phyloP scores from a whole-genome alignment of 1,140 invertebrate species.

The Eupristina koningsbergeri region DNA sequence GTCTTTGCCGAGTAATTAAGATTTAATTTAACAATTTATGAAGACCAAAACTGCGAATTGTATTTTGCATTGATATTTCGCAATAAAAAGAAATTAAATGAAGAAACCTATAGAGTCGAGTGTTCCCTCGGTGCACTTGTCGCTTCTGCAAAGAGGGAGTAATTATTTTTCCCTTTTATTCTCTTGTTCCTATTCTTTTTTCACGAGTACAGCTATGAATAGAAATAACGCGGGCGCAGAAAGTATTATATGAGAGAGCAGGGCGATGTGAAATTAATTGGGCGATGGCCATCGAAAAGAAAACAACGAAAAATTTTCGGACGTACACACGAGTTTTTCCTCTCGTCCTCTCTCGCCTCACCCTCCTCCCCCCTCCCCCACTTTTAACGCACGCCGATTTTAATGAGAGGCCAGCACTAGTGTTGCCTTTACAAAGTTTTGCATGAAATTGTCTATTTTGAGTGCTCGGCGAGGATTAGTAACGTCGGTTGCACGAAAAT shows the following conservation, averaged over 20 bases:
- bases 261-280: conserved; percentile 24
- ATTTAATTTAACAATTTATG: background rate
- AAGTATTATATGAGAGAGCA: background rate
- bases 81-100: background rate
- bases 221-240: background rate
- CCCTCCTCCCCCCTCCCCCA: no score
- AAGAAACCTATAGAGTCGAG: background rate
- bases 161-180: conserved; percentile 2
- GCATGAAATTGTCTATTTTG: background rate
- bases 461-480: background rate
- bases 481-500: background rate
- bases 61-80: no score
- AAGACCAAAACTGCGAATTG: background rate
- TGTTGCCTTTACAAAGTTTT: conserved; percentile 10
- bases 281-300: conserved; percentile 14
- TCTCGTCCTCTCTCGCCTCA: background rate
- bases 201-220: background rate
- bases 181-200: background rate
- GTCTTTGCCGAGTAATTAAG: background rate
- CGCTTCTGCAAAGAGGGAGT: background rate
- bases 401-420: background rate
- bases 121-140: background rate
- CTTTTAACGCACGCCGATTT: background rate
- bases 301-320: conserved; percentile 8
- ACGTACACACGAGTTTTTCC: no score